Evolutionary conservation across 1,140 invertebrate genomes (phyloP), one percentile per base, ranked within the genome.

Genomic region (Meloidogyne floridensis): DNA sequence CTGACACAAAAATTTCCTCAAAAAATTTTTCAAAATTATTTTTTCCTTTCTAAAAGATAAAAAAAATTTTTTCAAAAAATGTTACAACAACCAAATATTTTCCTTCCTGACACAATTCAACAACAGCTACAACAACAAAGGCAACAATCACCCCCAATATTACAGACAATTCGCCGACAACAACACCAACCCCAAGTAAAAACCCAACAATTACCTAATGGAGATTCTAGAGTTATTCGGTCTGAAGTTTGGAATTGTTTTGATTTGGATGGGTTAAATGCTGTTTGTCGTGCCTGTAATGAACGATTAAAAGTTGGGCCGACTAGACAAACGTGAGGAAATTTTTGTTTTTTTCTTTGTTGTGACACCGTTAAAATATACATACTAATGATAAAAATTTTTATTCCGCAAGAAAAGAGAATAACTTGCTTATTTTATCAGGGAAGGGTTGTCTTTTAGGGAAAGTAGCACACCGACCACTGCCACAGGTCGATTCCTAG

Each of bases 191-290:
- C 59, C n/a, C 59, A 65, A n/a, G n/a, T 65, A n/a, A 65, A 65
- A 65, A 65, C 59, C n/a, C 59, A 65, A 65, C 59, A 65, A 65
- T 65, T 65, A 18, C 59, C 59, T n/a, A 65, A 65, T 65, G 77
- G 56, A 47, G 77, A 79, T 18, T 51, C 53, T 47, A 69, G 77
- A 6, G 77, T 79, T 42, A 79, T 79, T n/a, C 77, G 77, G 2
- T 79, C 77, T 18, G 77, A 79, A 71, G 77, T 79, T 15, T 79
- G 77, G 77, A 79, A 72, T 47, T 69, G 77, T 10, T 79, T 79
- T 72, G 32, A 69, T 53, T 47, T 79, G 65, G 77, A 79, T 20
- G 77, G 77, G 10, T 53, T 79, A 47, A 79, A 79, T 51, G 77
- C 77, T 13, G 43, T 79, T 43, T 79, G 77, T 18, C 15, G 54